Conservation (phyloP, 2,113 vertebrate species). For the Cochlearius cochlearius region DNA sequence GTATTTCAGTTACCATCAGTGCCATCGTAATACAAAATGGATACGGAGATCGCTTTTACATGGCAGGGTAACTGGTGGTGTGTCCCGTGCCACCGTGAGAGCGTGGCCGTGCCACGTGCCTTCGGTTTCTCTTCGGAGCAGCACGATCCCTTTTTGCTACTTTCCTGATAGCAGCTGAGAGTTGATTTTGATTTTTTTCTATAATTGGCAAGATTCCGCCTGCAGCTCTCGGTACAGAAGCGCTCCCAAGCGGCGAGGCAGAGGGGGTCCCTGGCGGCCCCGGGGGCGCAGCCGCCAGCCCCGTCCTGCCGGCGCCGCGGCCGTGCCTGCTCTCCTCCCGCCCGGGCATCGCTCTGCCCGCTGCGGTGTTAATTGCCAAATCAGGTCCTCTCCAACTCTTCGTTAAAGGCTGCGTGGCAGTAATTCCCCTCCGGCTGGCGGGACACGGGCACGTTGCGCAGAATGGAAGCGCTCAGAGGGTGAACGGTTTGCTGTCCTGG, state of each 20-base stretch:
- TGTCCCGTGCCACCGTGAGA: neutral
- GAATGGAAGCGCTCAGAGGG: neutral
- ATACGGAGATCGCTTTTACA: neutral
- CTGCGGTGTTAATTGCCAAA: accelerated
- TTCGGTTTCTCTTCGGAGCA: neutral
- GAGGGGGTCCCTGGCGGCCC: no score
- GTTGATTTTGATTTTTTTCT: neutral
- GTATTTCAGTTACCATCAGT: neutral
- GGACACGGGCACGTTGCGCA: neutral
- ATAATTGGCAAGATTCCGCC: neutral
- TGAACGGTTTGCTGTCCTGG: accelerated
- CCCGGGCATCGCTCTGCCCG: neutral
- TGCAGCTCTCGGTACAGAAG: neutral
- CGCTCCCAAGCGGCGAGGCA: neutral
- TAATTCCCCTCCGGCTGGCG: neutral
- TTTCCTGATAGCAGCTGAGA: neutral
- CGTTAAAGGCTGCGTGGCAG: neutral
- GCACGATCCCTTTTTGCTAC: neutral
- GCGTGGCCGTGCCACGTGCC: neutral
- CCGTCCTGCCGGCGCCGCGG: neutral
- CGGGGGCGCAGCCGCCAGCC: neutral
- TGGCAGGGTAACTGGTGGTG: neutral
- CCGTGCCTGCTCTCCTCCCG: neutral
- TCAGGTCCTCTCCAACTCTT: neutral
- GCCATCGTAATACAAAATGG: neutral